phyloP scores from a whole-genome alignment of 1,140 invertebrate genomes.

The Ruditapes philippinarum region DNA sequence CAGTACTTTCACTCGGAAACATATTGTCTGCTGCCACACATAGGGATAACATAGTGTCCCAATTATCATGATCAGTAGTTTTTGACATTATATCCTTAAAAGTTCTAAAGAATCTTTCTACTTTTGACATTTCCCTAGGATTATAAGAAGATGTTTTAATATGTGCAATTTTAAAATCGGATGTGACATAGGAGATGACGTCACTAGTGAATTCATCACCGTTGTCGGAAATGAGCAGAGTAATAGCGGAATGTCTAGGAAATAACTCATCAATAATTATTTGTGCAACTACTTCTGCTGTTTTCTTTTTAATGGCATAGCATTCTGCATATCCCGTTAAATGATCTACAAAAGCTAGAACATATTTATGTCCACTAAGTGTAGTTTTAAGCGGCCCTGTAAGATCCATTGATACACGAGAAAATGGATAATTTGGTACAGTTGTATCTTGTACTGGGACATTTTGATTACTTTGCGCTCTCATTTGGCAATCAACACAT shows the following conservation, averaged over 20 bases:
- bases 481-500: not conserved
- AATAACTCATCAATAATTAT: constrained; percentile 22
- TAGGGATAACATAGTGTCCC: not conserved
- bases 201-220: constrained; percentile 18
- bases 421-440: constrained; percentile 17
- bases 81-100: constrained; percentile 34
- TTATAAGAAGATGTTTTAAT: constrained; percentile 4
- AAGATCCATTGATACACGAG: not conserved
- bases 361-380: constrained; percentile 2
- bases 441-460: constrained; percentile 27
- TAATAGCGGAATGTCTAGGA: not conserved
- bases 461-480: not conserved
- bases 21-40: not conserved
- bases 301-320: constrained; percentile 31
- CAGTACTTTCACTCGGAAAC: constrained; percentile 8
- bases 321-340: constrained; percentile 32
- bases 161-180: not conserved
- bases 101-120: constrained; percentile 1
- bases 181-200: constrained; percentile 1
- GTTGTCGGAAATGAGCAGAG: not conserved
- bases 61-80: constrained; percentile 7
- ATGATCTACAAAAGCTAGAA: constrained; percentile 27
- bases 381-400: not conserved
- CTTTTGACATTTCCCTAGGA: not conserved
- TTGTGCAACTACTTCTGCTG: constrained; percentile 25